phyloP scores from a whole-genome alignment of 2,888 invertebrate species.

The Phymatocera aterrima region DNA sequence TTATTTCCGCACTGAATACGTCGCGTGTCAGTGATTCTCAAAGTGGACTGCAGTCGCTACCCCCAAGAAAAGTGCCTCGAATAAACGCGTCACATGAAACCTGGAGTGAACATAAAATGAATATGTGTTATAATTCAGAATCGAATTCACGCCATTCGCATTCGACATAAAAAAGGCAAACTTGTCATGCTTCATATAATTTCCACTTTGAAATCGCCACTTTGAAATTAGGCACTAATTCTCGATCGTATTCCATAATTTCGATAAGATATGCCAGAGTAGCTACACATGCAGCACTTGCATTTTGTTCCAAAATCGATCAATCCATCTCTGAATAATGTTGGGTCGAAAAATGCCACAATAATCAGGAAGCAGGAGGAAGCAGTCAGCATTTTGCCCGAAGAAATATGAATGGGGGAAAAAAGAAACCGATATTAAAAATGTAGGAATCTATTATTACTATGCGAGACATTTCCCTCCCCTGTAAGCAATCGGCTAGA shows the following conservation, averaged over 20 bases:
- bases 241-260: too few species aligned
- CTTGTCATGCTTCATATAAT: not conserved
- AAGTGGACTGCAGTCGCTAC: not conserved
- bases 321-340: too few species aligned
- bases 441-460: constrained; percentile 21
- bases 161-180: not conserved
- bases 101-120: not conserved
- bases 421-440: not conserved
- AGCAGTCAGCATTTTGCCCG: too few species aligned
- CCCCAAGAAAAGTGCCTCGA: not conserved
- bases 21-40: constrained; percentile 35
- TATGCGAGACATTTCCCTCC: not conserved
- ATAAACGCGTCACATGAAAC: not conserved
- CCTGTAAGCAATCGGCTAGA: constrained; percentile 26
- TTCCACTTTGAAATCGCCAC: not conserved
- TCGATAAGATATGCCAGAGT: too few species aligned
- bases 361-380: not conserved
- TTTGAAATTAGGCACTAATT: not conserved
- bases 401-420: not conserved
- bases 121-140: not conserved
- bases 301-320: too few species aligned
- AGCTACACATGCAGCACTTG: too few species aligned
- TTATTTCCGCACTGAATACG: constrained; percentile 60
- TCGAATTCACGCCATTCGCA: not conserved
- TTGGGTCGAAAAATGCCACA: not conserved